Evolutionary conservation across 2,888 invertebrate species (phyloP), one percentile per base, ranked within the genome.

Genomic region (Odontomyia ornata): DNA sequence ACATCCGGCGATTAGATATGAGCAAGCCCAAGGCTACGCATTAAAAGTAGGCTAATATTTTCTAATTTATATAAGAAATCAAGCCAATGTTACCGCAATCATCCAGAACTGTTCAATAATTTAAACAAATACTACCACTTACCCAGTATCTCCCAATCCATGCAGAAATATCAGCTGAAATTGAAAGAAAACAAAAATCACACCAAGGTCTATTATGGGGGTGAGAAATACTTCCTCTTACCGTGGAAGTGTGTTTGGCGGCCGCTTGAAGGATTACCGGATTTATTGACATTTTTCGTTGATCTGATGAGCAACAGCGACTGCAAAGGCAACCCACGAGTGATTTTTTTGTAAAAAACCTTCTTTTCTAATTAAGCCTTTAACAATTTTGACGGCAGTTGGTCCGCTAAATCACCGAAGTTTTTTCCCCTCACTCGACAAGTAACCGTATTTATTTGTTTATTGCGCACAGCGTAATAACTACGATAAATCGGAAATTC

Each of bases 81-180:
- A n/a, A n/a, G n/a, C n/a, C n/a, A n/a, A n/a, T n/a, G n/a, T n/a
- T n/a, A n/a, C n/a, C n/a, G n/a, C n/a, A n/a, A n/a, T n/a, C n/a
- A n/a, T n/a, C n/a, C n/a, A n/a, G n/a, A n/a, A n/a, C n/a, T n/a
- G n/a, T n/a, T n/a, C n/a, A n/a, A n/a, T n/a, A n/a, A n/a, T n/a
- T n/a, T n/a, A n/a, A n/a, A n/a, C 36, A 9, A 36, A 3, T 36
- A 5, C 9, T 36, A 36, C 15, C 80, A 90, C 91, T 91, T 88
- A 96, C 96, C 97, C 98, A 75, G 97, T 97, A 85, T 98, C 97
- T 76, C 97, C 98, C 79, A 98, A 90, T 80, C 98, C 98, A 89
- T 98, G 98, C 82, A 98, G 91, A 87, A 98, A 98, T 85, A 98
- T 97, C 79, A 98, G 89, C 97, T 97, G 89, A 80, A 93, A 93